Percentiles rank a stretch among this genome's conserved stretches.
Conservation (phyloP, 92 coral and sea anemone species). For the Pocillopora grandis region DNA sequence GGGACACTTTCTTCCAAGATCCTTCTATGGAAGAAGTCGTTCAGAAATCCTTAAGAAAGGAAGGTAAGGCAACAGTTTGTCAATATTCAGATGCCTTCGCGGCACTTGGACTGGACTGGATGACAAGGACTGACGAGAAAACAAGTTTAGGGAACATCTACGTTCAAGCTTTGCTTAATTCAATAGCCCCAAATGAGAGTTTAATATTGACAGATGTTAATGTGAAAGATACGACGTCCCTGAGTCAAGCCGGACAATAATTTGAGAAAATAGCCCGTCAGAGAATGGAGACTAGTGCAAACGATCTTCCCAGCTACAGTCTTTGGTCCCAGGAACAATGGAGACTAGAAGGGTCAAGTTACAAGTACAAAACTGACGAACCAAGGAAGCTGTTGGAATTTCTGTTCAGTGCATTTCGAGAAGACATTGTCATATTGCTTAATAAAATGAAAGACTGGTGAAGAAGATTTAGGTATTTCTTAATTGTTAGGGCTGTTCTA, state of each 20-base stretch:
- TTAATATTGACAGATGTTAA: neutral
- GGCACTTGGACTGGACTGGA: too few relatives aligned
- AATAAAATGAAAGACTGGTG: neutral
- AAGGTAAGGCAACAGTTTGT: constrained; percentile 1
- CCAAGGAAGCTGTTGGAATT: neutral
- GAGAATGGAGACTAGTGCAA: neutral
- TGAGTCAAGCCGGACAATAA: neutral
- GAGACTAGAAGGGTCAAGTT: constrained; percentile 15
- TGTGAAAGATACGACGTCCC: neutral
- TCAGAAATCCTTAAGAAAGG: constrained; percentile 1
- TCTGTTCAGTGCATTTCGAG: neutral
- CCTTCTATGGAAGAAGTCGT: neutral
- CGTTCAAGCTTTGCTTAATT: constrained; percentile 13
- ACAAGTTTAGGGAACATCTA: neutral
- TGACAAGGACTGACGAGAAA: neutral
- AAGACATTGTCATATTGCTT: neutral
- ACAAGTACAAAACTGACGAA: constrained; percentile 14
- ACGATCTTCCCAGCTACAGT: constrained; percentile 10
- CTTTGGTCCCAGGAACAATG: constrained; percentile 41
- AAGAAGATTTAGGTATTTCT: too few relatives aligned
- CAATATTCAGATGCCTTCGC: neutral
- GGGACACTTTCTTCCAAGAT: neutral
- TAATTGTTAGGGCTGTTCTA: too few relatives aligned
- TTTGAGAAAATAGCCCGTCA: constrained; percentile 9
- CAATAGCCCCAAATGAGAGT: constrained; percentile 15